Base-by-base conservation (phyloP, 2,888 invertebrate genomes). In the Acrobasis consociella region DNA sequence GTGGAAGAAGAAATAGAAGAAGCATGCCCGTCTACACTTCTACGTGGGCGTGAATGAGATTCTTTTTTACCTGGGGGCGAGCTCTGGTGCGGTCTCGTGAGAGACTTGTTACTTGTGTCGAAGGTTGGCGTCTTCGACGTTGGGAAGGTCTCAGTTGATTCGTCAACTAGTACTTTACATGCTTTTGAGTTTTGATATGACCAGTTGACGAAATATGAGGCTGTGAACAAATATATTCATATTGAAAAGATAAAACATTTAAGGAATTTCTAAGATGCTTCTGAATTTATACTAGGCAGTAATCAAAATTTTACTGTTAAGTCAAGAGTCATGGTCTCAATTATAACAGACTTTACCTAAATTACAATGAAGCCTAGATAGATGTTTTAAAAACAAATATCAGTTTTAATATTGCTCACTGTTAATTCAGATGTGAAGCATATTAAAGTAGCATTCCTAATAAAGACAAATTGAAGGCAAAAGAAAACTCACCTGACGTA, bases 141-240 rank as follows among this genome's bases (percentile, higher is more conserved):
- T 70, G 94, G 91, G 67, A 94, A 93, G 73, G 95, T 93, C 86
- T 95, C 95, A 68, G 95, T 91, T 77, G 95, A 95, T 83, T 96
- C 97, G 75, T 96, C 96, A 74, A 97, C 97, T 81, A 97, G 93
- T 75, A 97, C 97, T 81, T 96, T 95, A 93, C 97, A 97, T 66
- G 96, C 95, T 85, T 96, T 96, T 72, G 96, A 94, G 78, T 95
- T 96, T 88, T 96, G 96, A 93, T 96, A 96, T 86, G 97, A 96
- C 96, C 96, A 97, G 89, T 96, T 96, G 78, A 97, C 94, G 76
- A 96, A 94, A 89, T 96, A 96, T 77, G 96, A 96, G 70, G 96
- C 97, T 97, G 93, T 72, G 72, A 74, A 82, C 74, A 85, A 81
- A 69, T 59, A 46, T n/a, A 46, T 31, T 31, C 31, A 7, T 5